Evolutionary conservation across 1,140 invertebrate genomes (phyloP), one percentile per base, ranked within the genome.

Genomic region (Cataglyphis hispanica): DNA sequence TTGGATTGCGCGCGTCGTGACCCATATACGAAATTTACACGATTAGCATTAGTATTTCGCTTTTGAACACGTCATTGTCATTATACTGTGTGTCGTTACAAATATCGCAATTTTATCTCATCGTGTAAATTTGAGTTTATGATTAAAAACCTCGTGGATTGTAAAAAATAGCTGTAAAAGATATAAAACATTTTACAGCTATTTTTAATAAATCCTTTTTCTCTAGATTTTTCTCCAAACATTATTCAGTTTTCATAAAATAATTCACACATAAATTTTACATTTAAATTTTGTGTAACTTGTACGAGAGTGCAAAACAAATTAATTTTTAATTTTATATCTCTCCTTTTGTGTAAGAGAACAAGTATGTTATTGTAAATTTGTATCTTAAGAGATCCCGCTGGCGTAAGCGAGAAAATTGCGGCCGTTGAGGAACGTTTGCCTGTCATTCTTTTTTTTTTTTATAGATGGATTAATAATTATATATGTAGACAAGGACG

Each of bases 401-500:
- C 16, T 19, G 16, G 1, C 46, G 46, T 50, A 50, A 50, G 16
- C 46, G 16, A 50, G 46, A 5, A 50, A 50, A 50, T 50, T 50
- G 46, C 46, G 4, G 46, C 5, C 16, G 4, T 50, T 50, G 8
- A 13, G n/a, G 34, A 7, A 19, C 13, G 40, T 58, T 74, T n/a
- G 0, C 50, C n/a, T 40, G 22, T 74, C 58, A 27, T 13, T 50
- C 1, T 19, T 43, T 77, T 77, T 77, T 64, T 61, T 77, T 77
- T 64, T 61, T 4, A 37, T 46, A 16, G 40, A 22, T 58, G 8
- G 2, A 64, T 70, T 69, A 69, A 80, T 69, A 27, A 80, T 80
- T 53, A 40, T 34, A 34, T 7, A 13, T n/a, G 8, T 11, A 31
- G n/a, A 16, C 76, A 27, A 80, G 77, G 46, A 80, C 64, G 50